Conservation (phyloP, 2,888 invertebrate species). For the Cryptocheilus praepositus region DNA sequence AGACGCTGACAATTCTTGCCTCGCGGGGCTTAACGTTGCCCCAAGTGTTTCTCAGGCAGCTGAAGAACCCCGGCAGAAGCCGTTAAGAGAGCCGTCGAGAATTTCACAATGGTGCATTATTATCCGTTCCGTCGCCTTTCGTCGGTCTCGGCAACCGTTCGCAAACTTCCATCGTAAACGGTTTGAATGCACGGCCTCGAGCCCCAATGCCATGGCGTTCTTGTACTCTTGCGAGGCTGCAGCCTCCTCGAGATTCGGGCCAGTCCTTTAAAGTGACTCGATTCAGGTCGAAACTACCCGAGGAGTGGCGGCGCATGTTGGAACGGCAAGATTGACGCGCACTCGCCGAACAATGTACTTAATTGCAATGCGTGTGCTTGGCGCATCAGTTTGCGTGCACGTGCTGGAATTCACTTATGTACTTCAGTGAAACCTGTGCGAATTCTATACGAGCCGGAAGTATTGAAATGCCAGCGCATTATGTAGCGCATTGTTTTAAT, state of each 20-base stretch:
- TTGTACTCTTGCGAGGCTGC: background rate
- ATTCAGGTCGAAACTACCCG: background rate
- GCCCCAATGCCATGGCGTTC: background rate
- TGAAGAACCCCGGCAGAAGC: constrained; percentile 33
- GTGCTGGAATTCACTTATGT: no score
- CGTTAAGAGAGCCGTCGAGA: constrained; percentile 23
- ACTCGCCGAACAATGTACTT: no score
- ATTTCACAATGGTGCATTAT: constrained; percentile 35
- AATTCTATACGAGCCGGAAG: no score
- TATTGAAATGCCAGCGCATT: no score
- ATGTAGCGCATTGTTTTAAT: no score
- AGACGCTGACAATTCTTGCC: constrained; percentile 55
- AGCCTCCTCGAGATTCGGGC: background rate
- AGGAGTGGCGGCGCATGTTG: background rate
- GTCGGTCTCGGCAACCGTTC: constrained; percentile 17
- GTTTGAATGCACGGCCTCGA: constrained; percentile 17
- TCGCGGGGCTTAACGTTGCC: constrained; percentile 46
- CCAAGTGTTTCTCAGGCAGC: constrained; percentile 49
- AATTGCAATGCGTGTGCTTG: no score
- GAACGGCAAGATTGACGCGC: no score
- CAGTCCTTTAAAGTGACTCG: background rate
- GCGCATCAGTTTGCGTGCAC: no score
- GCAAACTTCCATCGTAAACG: constrained; percentile 16
- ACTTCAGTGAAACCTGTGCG: no score
- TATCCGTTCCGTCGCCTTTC: background rate